Percentiles rank a stretch among this genome's conserved stretches.
phyloP scores from a whole-genome alignment of 1,140 invertebrate genomes.

The Drosophila sturtevanti region DNA sequence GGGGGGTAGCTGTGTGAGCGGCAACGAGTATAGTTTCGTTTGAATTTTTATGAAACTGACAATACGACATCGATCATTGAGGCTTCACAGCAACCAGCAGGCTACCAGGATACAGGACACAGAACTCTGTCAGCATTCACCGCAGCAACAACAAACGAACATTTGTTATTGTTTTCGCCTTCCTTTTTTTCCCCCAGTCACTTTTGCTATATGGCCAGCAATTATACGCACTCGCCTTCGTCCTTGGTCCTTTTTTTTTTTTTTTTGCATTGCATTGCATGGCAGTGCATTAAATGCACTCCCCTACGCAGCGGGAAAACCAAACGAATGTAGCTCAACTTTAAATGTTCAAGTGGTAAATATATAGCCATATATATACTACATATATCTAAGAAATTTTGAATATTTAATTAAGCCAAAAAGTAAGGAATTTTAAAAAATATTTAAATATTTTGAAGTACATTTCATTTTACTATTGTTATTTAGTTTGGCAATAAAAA shows the following conservation, averaged over 20 bases:
- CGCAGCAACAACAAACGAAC: constrained; percentile 58
- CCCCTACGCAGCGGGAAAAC: neutral
- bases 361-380: no score
- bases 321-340: constrained; percentile 25
- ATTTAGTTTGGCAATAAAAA: no score
- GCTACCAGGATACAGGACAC: constrained; percentile 29
- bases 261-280: neutral
- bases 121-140: constrained; percentile 71
- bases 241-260: constrained; percentile 18
- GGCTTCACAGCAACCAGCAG: constrained; percentile 66
- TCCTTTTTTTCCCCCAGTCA: constrained; percentile 30
- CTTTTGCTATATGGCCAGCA: constrained; percentile 74
- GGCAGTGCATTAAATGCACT: constrained; percentile 55
- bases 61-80: constrained; percentile 80
- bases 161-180: constrained; percentile 71
- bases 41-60: constrained; percentile 81
- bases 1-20: constrained; percentile 20
- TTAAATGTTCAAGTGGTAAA: neutral
- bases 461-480: no score
- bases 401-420: no score
- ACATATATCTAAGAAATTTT: no score
- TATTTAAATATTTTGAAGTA: no score
- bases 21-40: constrained; percentile 20
- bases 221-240: constrained; percentile 74
- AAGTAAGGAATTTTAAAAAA: no score